phyloP scores from a whole-genome alignment of 2,888 invertebrate genomes.

The Pseudanteris insignis region DNA sequence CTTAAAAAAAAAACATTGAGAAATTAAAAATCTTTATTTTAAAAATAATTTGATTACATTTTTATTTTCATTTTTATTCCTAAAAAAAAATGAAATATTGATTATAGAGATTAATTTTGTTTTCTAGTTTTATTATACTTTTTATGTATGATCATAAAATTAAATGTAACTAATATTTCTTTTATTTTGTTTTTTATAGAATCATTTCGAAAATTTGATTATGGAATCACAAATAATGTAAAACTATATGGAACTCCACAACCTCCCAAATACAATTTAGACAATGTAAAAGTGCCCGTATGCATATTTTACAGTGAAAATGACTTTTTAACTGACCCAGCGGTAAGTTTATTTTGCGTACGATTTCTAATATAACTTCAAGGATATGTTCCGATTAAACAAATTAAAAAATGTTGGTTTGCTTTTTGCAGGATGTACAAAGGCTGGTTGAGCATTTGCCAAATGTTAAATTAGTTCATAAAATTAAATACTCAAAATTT shows the following conservation, averaged over 20 bases:
- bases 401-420: too few species aligned
- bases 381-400: too few species aligned
- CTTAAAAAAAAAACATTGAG: too few species aligned
- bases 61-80: conserved; percentile 2
- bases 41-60: too few species aligned
- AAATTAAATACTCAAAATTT: conserved; percentile 53
- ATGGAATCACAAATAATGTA: conserved; percentile 68
- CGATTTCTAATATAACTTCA: not conserved
- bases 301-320: conserved; percentile 72
- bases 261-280: conserved; percentile 71
- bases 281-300: conserved; percentile 71
- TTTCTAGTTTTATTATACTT: too few species aligned
- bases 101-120: too few species aligned
- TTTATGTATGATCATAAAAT: too few species aligned
- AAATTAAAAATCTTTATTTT: too few species aligned
- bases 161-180: too few species aligned
- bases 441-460: conserved; percentile 56
- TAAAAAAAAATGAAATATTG: too few species aligned
- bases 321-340: conserved; percentile 71
- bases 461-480: conserved; percentile 55
- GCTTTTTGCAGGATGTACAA: conserved; percentile 53
- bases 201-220: conserved; percentile 71
- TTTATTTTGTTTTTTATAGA: too few species aligned
- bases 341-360: conserved; percentile 45
- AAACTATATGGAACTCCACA: conserved; percentile 68